Conservation (phyloP, 2,888 invertebrate species). For the Melikaiella ostensackeni region DNA sequence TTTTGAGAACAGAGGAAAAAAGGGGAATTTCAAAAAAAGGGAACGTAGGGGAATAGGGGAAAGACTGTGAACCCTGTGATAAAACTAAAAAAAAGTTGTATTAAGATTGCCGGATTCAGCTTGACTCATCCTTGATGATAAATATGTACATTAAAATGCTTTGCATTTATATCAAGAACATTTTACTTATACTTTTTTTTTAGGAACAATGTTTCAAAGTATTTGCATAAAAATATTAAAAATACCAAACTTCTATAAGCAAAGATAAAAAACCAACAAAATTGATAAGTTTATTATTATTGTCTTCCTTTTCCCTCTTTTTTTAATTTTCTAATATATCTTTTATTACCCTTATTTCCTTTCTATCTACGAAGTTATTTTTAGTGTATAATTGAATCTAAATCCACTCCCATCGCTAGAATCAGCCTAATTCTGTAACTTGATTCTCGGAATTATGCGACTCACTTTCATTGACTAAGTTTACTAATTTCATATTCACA, state of each 20-base stretch:
- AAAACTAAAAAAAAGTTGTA: too few species aligned
- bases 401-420: background rate
- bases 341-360: background rate
- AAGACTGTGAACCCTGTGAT: too few species aligned
- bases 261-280: background rate
- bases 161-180: too few species aligned
- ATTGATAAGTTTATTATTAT: background rate
- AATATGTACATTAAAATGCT: too few species aligned
- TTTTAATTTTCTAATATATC: background rate
- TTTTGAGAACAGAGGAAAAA: too few species aligned
- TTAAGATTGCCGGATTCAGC: too few species aligned
- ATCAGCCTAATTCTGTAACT: background rate
- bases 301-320: background rate
- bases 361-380: background rate
- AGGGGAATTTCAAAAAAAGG: too few species aligned
- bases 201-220: background rate
- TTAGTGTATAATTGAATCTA: background rate
- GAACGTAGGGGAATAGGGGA: too few species aligned
- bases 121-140: too few species aligned
- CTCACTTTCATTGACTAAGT: constrained; percentile 3
- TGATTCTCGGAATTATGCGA: background rate
- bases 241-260: background rate
- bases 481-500: background rate
- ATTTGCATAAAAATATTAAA: background rate
- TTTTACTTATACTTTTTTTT: background rate